Conservation (phyloP, 2,888 invertebrate genomes). For the Dicroscelio sp. region DNA sequence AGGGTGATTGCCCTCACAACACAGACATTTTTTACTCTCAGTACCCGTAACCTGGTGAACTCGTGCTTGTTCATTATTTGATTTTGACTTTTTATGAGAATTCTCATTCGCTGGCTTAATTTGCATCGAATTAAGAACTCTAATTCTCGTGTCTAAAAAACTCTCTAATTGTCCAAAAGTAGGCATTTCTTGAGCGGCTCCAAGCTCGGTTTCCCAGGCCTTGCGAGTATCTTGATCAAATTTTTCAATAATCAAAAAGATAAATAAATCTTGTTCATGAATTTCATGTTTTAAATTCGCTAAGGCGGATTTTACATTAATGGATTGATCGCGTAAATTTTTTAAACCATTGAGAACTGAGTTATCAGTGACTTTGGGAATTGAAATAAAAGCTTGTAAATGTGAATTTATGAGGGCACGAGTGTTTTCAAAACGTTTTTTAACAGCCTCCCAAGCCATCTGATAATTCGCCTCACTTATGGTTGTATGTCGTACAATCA, state of each 20-base stretch:
- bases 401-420: background rate
- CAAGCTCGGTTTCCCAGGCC: conserved; percentile 4
- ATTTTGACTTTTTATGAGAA: too few species aligned
- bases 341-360: background rate
- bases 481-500: background rate
- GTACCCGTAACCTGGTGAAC: too few species aligned
- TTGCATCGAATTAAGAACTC: too few species aligned
- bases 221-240: conserved; percentile 26
- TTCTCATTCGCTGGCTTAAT: too few species aligned
- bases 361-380: conserved; percentile 15
- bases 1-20: background rate
- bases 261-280: conserved; percentile 22
- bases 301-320: background rate
- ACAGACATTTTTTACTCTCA: background rate
- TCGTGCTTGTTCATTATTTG: too few species aligned
- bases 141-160: too few species aligned
- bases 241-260: conserved; percentile 20
- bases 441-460: background rate
- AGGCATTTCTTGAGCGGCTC: conserved; percentile 10
- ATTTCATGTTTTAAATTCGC: background rate
- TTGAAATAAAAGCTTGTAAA: conserved; percentile 1
- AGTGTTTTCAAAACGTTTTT: background rate
- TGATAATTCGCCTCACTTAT: background rate
- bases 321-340: too few species aligned
- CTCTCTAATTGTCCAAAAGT: background rate